A percentile compares a stretch with the other conserved stretches of the same genome.
phyloP scores from a whole-genome alignment of 23 tunicate species.

The Botrylloides violaceus region DNA sequence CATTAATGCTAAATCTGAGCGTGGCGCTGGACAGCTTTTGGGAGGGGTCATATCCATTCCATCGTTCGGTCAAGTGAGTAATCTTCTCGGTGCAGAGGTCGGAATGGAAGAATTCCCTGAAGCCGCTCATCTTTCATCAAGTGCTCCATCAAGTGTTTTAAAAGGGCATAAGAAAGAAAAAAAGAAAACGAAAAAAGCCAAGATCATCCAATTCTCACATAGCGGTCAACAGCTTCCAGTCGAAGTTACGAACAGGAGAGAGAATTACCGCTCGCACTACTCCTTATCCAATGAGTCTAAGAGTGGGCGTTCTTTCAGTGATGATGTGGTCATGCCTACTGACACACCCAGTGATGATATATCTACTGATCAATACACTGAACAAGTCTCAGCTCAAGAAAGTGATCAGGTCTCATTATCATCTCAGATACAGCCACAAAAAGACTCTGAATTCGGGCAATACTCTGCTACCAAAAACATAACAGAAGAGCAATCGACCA shows the following conservation, averaged over 20 bases:
- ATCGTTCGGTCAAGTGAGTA: not conserved
- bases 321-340: no score
- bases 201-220: conserved; percentile 9
- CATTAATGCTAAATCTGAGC: not conserved
- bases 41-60: conserved; percentile 7
- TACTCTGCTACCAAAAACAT: not conserved
- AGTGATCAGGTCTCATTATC: no score
- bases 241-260: not conserved
- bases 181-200: conserved; percentile 3
- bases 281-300: not conserved
- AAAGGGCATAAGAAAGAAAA: not conserved
- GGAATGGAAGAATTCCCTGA: conserved; percentile 25
- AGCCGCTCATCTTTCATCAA: not conserved
- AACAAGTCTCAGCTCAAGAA: no score
- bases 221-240: conserved; percentile 10
- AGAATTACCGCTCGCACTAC: not conserved
- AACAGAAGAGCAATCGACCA: not conserved
- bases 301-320: no score
- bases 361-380: no score
- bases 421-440: no score
- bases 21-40: not conserved
- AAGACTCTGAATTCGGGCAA: not conserved
- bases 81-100: conserved; percentile 13
- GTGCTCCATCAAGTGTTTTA: not conserved
- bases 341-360: no score